These are phyloP conservation scores for Rapana venosa DNA, from an alignment of 2,888 invertebrate species.

Conservation along the genomic window DNA sequence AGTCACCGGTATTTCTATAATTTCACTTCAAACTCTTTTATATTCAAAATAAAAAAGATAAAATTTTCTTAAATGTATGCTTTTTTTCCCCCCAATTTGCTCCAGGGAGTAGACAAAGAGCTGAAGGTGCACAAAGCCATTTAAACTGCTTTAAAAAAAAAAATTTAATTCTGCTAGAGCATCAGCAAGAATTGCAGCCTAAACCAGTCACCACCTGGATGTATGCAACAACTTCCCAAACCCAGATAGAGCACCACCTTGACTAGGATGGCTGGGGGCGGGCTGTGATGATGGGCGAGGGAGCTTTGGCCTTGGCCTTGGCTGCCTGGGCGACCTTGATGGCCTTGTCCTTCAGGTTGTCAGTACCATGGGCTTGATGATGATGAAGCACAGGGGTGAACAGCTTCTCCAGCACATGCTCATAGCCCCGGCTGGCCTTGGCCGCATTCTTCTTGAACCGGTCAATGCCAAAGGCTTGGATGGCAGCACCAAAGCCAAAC, in stretches of 20 bases:
- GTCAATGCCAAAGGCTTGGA: conserved; percentile 93
- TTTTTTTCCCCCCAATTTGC: no score
- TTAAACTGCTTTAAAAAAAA: no score
- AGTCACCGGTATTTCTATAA: no score
- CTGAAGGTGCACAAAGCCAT: no score
- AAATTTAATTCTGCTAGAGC: no score
- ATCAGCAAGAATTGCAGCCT: no score
- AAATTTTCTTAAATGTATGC: no score
- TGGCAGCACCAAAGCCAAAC: conserved; percentile 91
- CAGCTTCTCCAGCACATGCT: conserved; percentile 84
- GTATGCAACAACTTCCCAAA: no score
- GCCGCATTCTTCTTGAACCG: conserved; percentile 91
- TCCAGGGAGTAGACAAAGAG: no score
- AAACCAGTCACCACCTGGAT: no score
- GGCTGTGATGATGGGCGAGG: conserved; percentile 22
- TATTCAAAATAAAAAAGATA: no score
- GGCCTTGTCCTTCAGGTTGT: conserved; percentile 88
- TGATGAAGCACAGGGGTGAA: conserved; percentile 56
- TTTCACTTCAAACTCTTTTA: no score
- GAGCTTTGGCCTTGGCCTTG: conserved; percentile 75
- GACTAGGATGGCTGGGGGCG: conserved; percentile 29
- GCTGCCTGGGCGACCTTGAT: conserved; percentile 90
- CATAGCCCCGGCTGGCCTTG: conserved; percentile 91
- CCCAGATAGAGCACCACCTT: not conserved
- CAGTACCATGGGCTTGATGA: conserved; percentile 65